Conservation (phyloP, 2,113 vertebrate genomes). For the pig (Sus scrofa) region T2T-Sscrofa CM000828.6:65868501-65869000, state of each 20-base stretch:
- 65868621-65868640: background rate
- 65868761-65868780: constrained; percentile 98
- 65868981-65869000: background rate
- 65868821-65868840: constrained; percentile 98
- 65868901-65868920: rapidly evolving
- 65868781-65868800: constrained; percentile 98
- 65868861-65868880: constrained; percentile 88
- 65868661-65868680: background rate
- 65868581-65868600: background rate
- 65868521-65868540: background rate
- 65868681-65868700: constrained; percentile 92
- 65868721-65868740: constrained; percentile 98
- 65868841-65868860: constrained; percentile 94
- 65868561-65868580: background rate
- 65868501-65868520: background rate
- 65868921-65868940: background rate
- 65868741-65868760: constrained; percentile 97
- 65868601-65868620: too few relatives aligned
- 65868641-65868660: background rate
- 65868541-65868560: background rate
- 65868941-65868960: background rate
- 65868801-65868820: constrained; percentile 98
- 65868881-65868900: background rate
- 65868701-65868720: constrained; percentile 97
- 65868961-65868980: background rate